Percentiles rank a stretch among this genome's conserved stretches.
Conservation (phyloP, 2,113 vertebrate genomes). For the Stigmatopora argus region DNA sequence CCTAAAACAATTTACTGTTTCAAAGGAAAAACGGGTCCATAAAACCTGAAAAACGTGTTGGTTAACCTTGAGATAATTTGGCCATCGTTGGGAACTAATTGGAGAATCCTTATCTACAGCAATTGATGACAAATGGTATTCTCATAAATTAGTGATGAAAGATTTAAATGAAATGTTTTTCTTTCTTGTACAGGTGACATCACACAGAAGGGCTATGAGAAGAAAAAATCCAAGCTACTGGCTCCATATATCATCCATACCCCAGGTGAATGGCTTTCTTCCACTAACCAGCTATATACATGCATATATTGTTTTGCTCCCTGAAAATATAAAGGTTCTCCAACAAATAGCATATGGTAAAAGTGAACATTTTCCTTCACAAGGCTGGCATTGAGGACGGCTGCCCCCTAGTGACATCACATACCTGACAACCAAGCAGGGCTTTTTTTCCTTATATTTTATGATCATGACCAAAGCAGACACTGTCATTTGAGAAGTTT, state of each 20-base stretch:
- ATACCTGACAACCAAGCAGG: not conserved
- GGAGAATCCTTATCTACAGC: slow-evolving; percentile 1
- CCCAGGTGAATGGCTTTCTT: slow-evolving; percentile 43
- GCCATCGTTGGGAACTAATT: too few species aligned
- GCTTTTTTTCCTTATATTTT: not conserved
- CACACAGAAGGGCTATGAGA: slow-evolving; percentile 69
- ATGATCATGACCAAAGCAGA: not conserved
- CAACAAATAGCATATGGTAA: not conserved
- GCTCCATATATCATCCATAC: slow-evolving; percentile 59
- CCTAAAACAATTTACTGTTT: too few species aligned
- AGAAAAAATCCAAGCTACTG: slow-evolving; percentile 67
- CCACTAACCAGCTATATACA: not conserved
- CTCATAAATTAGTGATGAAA: not conserved
- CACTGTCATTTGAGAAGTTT: not conserved
- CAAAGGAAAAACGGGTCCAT: too few species aligned
- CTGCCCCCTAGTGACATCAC: slow-evolving; percentile 15
- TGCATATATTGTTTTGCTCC: not conserved
- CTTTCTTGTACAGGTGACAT: slow-evolving; percentile 53
- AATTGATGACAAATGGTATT: slow-evolving; percentile 7
- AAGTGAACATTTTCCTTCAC: not conserved
- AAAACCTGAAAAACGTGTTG: too few species aligned
- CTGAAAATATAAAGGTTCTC: not conserved
- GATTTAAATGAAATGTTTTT: not conserved
- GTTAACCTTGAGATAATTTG: too few species aligned
- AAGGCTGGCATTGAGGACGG: slow-evolving; percentile 8